Evolutionary conservation across 1,140 invertebrate genomes (phyloP).

Genomic region (Heliconius congener): DNA sequence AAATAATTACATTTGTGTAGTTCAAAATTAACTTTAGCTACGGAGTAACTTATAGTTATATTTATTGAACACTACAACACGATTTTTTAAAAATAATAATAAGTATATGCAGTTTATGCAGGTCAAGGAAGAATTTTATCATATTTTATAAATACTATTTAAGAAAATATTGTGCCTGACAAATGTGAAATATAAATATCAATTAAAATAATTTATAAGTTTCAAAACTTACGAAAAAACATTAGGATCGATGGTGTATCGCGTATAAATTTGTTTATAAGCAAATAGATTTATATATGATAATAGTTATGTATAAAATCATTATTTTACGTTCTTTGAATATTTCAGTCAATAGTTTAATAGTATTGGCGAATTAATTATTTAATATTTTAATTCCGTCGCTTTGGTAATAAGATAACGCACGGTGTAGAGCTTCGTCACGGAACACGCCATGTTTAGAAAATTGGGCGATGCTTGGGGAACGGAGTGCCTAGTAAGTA

Average conservation of each 20-base stretch:
- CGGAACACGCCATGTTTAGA: too few species aligned
- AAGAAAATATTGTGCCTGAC: neutral
- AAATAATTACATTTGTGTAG: neutral
- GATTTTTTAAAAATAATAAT: neutral
- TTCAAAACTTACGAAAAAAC: slow-evolving; percentile 19
- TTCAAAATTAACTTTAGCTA: neutral
- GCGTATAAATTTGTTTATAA: neutral
- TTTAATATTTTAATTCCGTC: too few species aligned
- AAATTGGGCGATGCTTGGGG: too few species aligned
- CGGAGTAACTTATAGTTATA: neutral
- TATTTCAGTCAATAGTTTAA: too few species aligned
- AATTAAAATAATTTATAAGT: neutral
- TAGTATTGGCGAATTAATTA: too few species aligned
- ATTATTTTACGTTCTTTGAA: neutral
- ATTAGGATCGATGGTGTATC: neutral
- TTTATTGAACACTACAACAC: neutral
- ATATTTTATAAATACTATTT: slow-evolving; percentile 4
- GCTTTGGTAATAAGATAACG: too few species aligned
- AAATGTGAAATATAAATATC: neutral
- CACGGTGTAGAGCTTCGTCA: too few species aligned
- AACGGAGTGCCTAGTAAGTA: too few species aligned
- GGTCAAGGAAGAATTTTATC: slow-evolving; percentile 17
- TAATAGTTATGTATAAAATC: too few species aligned
- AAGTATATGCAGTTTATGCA: neutral
- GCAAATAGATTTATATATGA: neutral